Conservation (phyloP, 2,888 invertebrate species). For the Cryptophagus acutangulus region DNA sequence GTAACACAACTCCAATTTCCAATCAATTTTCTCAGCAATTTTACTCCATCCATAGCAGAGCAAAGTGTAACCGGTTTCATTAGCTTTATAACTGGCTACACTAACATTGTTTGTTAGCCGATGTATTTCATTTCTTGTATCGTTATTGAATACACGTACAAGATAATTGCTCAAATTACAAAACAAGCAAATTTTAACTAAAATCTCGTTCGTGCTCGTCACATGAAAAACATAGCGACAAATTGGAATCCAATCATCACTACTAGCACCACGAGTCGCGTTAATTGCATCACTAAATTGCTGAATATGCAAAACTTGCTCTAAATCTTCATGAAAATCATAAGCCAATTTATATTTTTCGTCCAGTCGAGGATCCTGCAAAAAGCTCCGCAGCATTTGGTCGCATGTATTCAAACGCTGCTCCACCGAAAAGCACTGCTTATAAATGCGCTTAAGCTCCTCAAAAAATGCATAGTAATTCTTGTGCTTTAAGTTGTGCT, state of each 20-base stretch:
- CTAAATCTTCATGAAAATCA: slow-evolving; percentile 30
- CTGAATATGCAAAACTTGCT: slow-evolving; percentile 14
- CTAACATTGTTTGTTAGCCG: slow-evolving; percentile 30
- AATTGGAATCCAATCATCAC: slow-evolving; percentile 31
- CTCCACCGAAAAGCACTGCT: slow-evolving; percentile 30
- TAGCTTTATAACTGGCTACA: slow-evolving; percentile 30
- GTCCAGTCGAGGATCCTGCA: slow-evolving; percentile 29
- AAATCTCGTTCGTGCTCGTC: slow-evolving; percentile 12
- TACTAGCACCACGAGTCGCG: neutral
- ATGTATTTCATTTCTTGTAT: slow-evolving; percentile 33
- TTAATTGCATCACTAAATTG: slow-evolving; percentile 8
- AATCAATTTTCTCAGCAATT: slow-evolving; percentile 21
- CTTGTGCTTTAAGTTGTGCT: slow-evolving; percentile 28
- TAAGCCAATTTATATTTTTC: slow-evolving; percentile 29
- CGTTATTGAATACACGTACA: slow-evolving; percentile 41
- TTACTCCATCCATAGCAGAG: slow-evolving; percentile 39
- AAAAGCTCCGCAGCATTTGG: no score
- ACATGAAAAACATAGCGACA: slow-evolving; percentile 34
- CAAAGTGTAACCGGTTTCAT: slow-evolving; percentile 40
- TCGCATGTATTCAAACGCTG: no score
- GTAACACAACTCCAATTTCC: slow-evolving; percentile 29
- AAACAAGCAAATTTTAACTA: slow-evolving; percentile 34
- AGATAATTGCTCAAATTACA: slow-evolving; percentile 30
- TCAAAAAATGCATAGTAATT: slow-evolving; percentile 30
- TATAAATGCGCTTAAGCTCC: slow-evolving; percentile 31